Base-by-base conservation (phyloP, 1,140 invertebrate species). In the Ooceraea biroi region DNA sequence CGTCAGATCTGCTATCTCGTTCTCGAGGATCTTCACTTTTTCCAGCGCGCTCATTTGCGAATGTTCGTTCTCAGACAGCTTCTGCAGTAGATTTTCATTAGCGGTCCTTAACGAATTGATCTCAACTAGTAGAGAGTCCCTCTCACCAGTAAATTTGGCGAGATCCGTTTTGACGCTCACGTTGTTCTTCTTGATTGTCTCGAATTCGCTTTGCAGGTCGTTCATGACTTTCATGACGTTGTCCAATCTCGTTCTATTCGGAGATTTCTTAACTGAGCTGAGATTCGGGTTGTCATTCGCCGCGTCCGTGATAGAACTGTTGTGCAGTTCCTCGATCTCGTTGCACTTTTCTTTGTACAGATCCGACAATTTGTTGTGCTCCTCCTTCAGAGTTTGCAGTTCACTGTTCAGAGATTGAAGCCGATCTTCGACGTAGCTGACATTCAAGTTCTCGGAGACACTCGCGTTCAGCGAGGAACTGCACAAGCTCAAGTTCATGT, bases 1-100 rank as follows among this genome's bases (percentile, higher is more conserved):
- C 10, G 84, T 87, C 77, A 90, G 76, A 55, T 10, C 69, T 19
- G 48, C 12, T 36, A 90, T 65, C 27, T 91, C 85, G 44, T 82
- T 87, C 52, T 90, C 86, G 5, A 93, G 76, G 36, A 90, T 88
- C 61, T 82, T 85, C 3, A 48, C 77, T 60, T 82, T 88, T 14
- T 83, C 84, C 22, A 63, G 63, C 22, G 30, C 55, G 11, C 17
- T 72, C 7, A 30, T 41, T 10, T 17, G 19, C 11, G 17, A 46
- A 8, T 52, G 11, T 19, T 88, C 77, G 14, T 19, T 85, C 1
- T 85, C 46, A 1, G 57, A 77, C 10, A 88, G 17, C 5, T 71
- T 66, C 22, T 88, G 73, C 44, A 61, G 27, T 17, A 89, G 19
- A 7, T 82, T 11, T n/a, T 85, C 65, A 8, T 89, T 89, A 12